Evolutionary conservation across 2,888 invertebrate species (phyloP), one percentile per base, ranked within the genome.

Genomic region (Eupithecia centaureata): DNA sequence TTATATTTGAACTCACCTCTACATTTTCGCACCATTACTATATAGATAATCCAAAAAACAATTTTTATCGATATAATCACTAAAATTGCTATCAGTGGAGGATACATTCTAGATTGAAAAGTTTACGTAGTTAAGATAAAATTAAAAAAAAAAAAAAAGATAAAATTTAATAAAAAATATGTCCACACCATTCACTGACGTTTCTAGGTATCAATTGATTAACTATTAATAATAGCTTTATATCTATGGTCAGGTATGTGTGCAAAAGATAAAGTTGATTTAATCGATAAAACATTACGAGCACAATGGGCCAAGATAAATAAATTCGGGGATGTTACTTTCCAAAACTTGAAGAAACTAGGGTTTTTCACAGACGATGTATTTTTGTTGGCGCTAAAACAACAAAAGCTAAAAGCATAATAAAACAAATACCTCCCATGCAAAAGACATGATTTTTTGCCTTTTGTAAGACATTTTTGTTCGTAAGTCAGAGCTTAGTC

Each of bases 11-110:
- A 56, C 58, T 64, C n/a, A 64, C 63, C 25, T 27, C 27, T 58
- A 32, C 12, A 22, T 15, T 25, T 58, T 28, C 15, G 5, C 1
- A 38, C 28, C 7, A 63, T 5, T 13, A 57, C 25, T 3, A 57
- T 22, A 63, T 27, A 63, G 15, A 38, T 47, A 32, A 51, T 28
- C 63, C 63, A 64, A 25, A 64, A 58, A 2, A 33, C 3, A 2
- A 51, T 27, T 58, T 58, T 64, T 5, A 58, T 13, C 18, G 58
- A 38, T 25, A 64, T 18, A n/a, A 64, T 13, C 30, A 56, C 54
- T 27, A 64, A 22, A 25, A 22, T 56, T 2, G 58, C 30, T 27
- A 58, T 51, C n/a, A 47, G 10, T 12, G 33, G 58, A 13, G 58
- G 22, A 5, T 58, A 15, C 63, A 64, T 64, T 28, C n/a, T 54